Evolutionary conservation across 2,113 vertebrate species (phyloP), one percentile per base, ranked within the genome.

Genomic region (Hylia prasina): DNA sequence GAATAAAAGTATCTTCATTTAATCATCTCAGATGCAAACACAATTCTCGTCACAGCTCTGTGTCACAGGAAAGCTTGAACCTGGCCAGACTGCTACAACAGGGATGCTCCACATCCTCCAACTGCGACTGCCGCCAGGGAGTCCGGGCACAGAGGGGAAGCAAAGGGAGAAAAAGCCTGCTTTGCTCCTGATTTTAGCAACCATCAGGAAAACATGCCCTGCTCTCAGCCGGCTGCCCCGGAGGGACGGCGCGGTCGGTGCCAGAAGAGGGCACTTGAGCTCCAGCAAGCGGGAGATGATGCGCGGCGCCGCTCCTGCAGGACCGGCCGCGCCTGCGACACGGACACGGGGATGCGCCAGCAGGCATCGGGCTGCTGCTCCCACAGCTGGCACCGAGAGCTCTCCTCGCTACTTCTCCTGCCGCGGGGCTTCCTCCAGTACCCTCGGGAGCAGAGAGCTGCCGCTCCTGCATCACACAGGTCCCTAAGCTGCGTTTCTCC

Each of bases 221-320:
- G n/a, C 60, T 89, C 11, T 86, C 30, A 22, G 22, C 9, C 28
- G 68, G 28, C 60, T 90, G 88, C 65, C 78, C 48, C 22, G 50
- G 63, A 48, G 30, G 15, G 66, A 57, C 15, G 28, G 85, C 77
- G 10, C 85, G 53, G 40, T 64, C 77, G 28, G 60, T 84, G 89
- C 98, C 98, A 98, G 98, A 96, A 98, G 98, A 98, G 98, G 98
- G 98, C 98, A 97, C 98, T 97, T 97, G 42, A 97, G 95, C 96
- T 97, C 96, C 98, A 98, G 90, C 94, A 96, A 98, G 88, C 24
- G 23, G 47, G 66, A 63, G 76, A 23, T 22, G 76, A 23, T 22
- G 75, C 19, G 69, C 89, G 27, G 44, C 81, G 15, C 4, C 10
- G 31, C 73, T 78, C 75, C 6, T 4, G 45, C 61, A 57, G n/a